Percentiles rank a stretch among this genome's conserved stretches.
Evolutionary conservation across 2,797 vertebrate genomes (phyloP).

Genomic region (Tragopan temminckii): DNA sequence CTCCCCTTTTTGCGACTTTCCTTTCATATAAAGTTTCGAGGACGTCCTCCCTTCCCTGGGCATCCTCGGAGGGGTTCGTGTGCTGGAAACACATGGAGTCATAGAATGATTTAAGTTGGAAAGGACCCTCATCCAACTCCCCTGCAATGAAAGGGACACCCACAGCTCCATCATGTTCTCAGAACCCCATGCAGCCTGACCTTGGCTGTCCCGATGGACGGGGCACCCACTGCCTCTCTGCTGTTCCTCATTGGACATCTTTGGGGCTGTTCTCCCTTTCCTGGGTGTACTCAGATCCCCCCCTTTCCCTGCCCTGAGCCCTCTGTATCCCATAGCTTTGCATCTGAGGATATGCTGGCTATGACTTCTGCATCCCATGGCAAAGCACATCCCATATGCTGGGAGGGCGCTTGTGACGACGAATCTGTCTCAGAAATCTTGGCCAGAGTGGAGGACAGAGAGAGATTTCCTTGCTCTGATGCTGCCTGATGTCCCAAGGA

Average conservation of each 20-base stretch:
- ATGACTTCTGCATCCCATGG: conserved; percentile 70
- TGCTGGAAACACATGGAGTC: too few species aligned
- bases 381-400: background rate
- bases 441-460: background rate
- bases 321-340: conserved; percentile 15
- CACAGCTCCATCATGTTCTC: too few species aligned
- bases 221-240: too few species aligned
- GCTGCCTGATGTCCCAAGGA: background rate
- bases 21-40: too few species aligned
- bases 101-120: too few species aligned
- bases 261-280: background rate
- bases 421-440: background rate
- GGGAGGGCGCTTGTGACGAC: background rate
- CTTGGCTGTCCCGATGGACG: too few species aligned
- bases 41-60: too few species aligned
- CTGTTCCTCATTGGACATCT: background rate
- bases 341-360: conserved; percentile 63
- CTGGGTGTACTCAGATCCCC: background rate
- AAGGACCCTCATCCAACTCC: too few species aligned
- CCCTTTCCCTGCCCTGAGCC: conserved; percentile 28
- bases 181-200: too few species aligned
- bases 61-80: too few species aligned
- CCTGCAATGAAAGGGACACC: too few species aligned
- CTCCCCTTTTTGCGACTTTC: too few species aligned
- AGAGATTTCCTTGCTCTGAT: background rate